These are phyloP conservation scores for Lordiphosa clarofinis DNA, from an alignment of 1,140 invertebrate genomes.

Conservation along the genomic window DNA sequence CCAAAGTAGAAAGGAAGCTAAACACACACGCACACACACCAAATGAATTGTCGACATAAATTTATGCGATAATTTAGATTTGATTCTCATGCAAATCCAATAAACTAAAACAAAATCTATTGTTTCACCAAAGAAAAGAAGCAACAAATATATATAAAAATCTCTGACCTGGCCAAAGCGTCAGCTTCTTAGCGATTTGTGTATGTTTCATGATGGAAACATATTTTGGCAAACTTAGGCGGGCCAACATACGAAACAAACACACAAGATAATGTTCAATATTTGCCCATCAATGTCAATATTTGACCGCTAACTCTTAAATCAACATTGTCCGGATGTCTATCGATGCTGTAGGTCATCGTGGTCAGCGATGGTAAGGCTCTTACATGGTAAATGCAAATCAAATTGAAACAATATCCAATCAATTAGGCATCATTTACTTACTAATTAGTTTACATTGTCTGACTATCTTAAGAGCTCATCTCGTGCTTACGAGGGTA, in stretches of 20 bases:
- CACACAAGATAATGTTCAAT: conserved; percentile 26
- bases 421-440: no score
- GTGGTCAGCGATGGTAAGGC: conserved; percentile 2
- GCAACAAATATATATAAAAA: conserved; percentile 43
- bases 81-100: conserved; percentile 74
- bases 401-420: no score
- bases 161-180: conserved; percentile 27
- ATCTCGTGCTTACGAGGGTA: no score
- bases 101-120: conserved; percentile 42
- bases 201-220: conserved; percentile 23
- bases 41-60: conserved; percentile 70
- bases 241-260: conserved; percentile 9
- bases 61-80: conserved; percentile 74
- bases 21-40: conserved; percentile 19
- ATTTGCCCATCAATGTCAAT: conserved; percentile 59
- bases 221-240: conserved; percentile 28
- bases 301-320: conserved; percentile 48
- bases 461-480: no score
- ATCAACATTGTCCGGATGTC: conserved; percentile 34
- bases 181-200: conserved; percentile 13
- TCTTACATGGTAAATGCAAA: conserved; percentile 31
- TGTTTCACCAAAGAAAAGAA: conserved; percentile 33
- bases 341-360: conserved; percentile 20
- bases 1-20: conserved; percentile 41
- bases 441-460: no score